Evolutionary conservation across 2,113 vertebrate species (phyloP).

Genomic region (Noctilio leporinus): DNA sequence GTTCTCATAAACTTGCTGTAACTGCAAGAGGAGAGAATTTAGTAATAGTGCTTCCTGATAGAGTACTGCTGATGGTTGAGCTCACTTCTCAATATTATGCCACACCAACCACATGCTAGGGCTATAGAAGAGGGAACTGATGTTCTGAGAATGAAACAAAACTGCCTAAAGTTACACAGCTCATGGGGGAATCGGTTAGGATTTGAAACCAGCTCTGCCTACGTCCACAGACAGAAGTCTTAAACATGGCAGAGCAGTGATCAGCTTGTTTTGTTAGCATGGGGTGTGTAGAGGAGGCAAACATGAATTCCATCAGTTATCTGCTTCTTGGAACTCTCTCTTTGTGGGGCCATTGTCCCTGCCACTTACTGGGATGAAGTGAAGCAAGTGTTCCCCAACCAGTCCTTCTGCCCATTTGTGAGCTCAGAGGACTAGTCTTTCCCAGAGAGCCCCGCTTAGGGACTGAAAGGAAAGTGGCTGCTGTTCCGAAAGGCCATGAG

Average conservation of each 20-base stretch:
- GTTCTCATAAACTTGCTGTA: neutral
- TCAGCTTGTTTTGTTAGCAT: neutral
- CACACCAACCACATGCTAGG: neutral
- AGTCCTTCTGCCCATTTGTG: neutral
- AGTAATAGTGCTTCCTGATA: neutral
- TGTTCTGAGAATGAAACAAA: neutral
- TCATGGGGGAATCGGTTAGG: neutral
- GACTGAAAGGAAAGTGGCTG: neutral
- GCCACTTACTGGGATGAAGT: neutral
- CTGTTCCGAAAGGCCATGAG: neutral
- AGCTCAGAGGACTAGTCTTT: neutral
- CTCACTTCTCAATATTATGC: neutral
- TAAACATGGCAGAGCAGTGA: neutral
- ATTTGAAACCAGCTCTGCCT: neutral
- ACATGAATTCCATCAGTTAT: neutral
- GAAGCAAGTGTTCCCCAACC: neutral
- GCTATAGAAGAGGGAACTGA: neutral
- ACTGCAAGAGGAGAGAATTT: neutral
- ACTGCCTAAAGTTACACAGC: neutral
- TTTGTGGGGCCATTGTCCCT: neutral
- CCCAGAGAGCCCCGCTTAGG: neutral
- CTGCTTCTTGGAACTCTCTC: neutral
- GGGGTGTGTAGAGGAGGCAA: neutral
- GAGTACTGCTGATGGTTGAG: neutral
- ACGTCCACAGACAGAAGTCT: neutral